Percentiles rank a stretch among this genome's conserved stretches.
These are phyloP conservation scores for Gallinago nigripennis DNA, from an alignment of 2,797 vertebrate genomes.

Conservation along the genomic window DNA sequence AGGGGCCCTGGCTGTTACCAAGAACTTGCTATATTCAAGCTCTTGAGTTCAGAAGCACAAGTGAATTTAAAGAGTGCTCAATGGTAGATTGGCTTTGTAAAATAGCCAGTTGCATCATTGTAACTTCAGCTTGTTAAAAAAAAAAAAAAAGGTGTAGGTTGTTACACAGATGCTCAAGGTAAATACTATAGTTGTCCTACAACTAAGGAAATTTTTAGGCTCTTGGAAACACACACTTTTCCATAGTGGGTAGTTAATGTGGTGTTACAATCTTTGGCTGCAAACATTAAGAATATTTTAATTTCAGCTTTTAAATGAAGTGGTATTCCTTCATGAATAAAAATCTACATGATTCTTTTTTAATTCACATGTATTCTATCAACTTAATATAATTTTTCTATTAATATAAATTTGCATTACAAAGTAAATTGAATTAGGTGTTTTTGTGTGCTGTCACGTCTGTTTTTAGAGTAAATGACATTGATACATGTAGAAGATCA, in stretches of 20 bases:
- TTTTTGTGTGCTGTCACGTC: neutral
- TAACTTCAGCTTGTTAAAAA: neutral
- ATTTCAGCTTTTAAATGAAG: neutral
- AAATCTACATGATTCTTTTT: neutral
- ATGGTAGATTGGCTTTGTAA: neutral
- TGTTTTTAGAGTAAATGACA: neutral
- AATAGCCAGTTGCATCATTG: accelerated
- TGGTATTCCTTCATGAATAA: neutral
- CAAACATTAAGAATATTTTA: neutral
- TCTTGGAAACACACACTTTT: neutral
- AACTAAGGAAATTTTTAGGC: too few relatives aligned
- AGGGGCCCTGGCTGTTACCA: accelerated
- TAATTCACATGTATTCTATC: neutral
- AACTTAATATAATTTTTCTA: neutral
- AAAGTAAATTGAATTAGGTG: neutral
- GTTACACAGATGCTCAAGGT: neutral
- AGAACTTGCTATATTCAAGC: neutral
- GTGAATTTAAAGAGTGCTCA: neutral
- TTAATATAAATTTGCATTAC: neutral
- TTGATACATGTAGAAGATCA: neutral
- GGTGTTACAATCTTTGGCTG: neutral
- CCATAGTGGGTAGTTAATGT: neutral
- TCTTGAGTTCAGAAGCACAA: neutral
- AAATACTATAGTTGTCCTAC: neutral
- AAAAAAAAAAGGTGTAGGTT: neutral